phyloP scores from a whole-genome alignment of 2,113 vertebrate species.

The Propithecus coquereli region DNA sequence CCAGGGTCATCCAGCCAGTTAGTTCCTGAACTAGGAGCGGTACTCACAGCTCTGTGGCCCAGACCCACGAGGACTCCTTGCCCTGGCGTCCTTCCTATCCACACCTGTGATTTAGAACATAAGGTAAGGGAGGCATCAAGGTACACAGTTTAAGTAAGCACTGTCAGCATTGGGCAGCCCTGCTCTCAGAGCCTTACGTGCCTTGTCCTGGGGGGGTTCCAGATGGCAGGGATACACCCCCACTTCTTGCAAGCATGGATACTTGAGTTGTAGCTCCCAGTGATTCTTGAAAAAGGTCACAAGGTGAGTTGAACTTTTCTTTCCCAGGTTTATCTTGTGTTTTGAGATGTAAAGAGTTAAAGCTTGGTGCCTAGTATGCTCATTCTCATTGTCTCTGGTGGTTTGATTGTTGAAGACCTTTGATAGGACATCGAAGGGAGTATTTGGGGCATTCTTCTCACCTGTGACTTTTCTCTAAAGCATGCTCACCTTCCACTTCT shows the following conservation, averaged over 20 bases:
- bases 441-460: background rate
- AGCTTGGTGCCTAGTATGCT: background rate
- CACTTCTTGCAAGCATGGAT: accelerated
- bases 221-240: accelerated
- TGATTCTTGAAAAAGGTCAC: background rate
- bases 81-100: background rate
- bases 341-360: background rate
- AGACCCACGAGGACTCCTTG: background rate
- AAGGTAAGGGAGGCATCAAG: accelerated
- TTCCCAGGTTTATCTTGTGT: background rate
- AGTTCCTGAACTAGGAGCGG: background rate
- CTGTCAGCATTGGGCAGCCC: background rate
- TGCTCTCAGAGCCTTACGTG: background rate
- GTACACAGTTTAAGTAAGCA: too few species aligned
- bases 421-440: background rate
- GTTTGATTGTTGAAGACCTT: background rate
- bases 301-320: background rate
- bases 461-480: background rate
- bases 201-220: background rate
- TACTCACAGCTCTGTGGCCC: background rate
- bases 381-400: background rate
- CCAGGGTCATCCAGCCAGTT: background rate
- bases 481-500: accelerated
- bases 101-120: accelerated
- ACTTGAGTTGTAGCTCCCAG: too few species aligned